Evolutionary conservation across 2,113 vertebrate genomes (phyloP), one percentile per base, ranked within the genome.

Genomic region (Stigmatopora argus): DNA sequence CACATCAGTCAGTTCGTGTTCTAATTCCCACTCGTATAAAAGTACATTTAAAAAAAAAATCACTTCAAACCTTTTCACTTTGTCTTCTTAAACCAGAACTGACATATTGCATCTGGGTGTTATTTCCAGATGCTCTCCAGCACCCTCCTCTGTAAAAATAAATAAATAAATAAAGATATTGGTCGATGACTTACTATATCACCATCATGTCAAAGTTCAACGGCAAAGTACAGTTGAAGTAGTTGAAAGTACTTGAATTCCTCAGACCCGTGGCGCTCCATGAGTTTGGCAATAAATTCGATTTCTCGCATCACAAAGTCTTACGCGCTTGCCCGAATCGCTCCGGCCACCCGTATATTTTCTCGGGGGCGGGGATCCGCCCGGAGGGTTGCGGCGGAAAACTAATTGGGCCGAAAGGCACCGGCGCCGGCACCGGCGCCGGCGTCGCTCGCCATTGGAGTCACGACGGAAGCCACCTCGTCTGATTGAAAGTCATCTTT

Each of bases 31-130:
- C 49, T 19, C 49, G 9, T 52, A 7, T 19, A 52, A 2, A 47
- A 10, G 8, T 52, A 52, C 49, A 19, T 14, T 64, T 69, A 21
- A 10, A 55, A 1, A 1, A 7, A 31, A 63, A 64, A 31, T 31
- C 49, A 55, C 55, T n/a, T 44, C 31, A 41, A 4, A 70, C 57
- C 49, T 31, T 17, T n/a, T 4, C 15, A 7, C 48, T 70, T 78
- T 58, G 31, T 75, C 35, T 41, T 0, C n/a, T 10, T 34, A 69
- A 53, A 62, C 19, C 47, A 26, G 14, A 71, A 64, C 7, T 41
- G 9, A 41, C 9, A 10, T 41, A 41, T 31, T 41, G 38, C 38
- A 9, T 41, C 38, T 9, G 0, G 4, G 38, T 3, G 5, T 41
- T 41, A 4, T 41, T 31, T 31, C 26, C 26, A 2, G 26, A 3